Base-by-base conservation (phyloP, 2,797 vertebrate genomes). In the Phataginus tetradactyla region DNA sequence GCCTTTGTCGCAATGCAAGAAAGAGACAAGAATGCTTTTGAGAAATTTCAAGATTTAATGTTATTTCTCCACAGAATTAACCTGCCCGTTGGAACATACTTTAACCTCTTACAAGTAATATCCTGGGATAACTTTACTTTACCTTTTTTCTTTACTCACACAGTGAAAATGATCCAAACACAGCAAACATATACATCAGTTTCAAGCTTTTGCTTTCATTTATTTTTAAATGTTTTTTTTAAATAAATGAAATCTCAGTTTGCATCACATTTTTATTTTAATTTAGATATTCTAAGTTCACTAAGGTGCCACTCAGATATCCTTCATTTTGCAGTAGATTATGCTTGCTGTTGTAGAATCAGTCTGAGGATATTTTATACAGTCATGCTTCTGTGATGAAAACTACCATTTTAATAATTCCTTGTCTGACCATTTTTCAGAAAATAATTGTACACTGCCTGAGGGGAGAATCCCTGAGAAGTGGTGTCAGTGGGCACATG, bases 11-110 rank as follows among this genome's bases (percentile, higher is more conserved):
- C 92, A 75, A 96, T 66, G 94, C 97, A 97, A 94, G 98, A 97
- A 97, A 96, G 96, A 98, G 95, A 98, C 96, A 87, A 97, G 98
- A 97, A 97, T 96, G 97, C 98, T 98, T 98, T 94, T 97, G 94
- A 96, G 91, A 97, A 98, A 98, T 95, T 98, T 98, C 92, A 0
- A 93, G 98, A 98, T 97, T 97, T 98, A 97, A 97, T 95, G 97
- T 97, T 97, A 97, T 98, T 98, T 98, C 97, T 97, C 98, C 96
- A 68, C 98, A 96, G 98, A 98, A 98, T 98, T 97, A 98, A 98
- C 97, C 98, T 98, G 96, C 94, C 98, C 97, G 97, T 96, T 97
- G 97, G 91, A 93, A 93, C 95, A 92, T 95, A 97, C 97, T 97
- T 98, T 98, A 98, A 97, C 97, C 98, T 97, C 97, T 97, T 95